These are phyloP conservation scores for Dasyornis broadbenti DNA, from an alignment of 2,113 vertebrate genomes.

Conservation along the genomic window DNA sequence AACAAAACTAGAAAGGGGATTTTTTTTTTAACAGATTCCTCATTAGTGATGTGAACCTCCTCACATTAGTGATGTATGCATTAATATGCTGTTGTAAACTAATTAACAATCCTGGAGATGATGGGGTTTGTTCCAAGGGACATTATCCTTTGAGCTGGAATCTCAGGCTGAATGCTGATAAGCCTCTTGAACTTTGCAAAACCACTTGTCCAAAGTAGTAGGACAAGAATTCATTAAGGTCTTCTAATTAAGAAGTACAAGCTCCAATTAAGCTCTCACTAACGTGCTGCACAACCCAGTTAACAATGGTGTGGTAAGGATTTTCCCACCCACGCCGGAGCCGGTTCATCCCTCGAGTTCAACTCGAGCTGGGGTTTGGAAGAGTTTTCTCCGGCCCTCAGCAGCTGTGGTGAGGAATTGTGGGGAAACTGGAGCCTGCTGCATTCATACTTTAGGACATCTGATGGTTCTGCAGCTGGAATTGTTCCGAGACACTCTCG, in stretches of 20 bases:
- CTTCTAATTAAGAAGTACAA: constrained; percentile 11
- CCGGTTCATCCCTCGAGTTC: neutral
- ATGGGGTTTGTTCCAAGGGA: neutral
- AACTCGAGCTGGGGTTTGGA: neutral
- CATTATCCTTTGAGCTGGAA: neutral
- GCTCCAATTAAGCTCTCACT: constrained; percentile 23
- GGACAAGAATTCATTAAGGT: neutral
- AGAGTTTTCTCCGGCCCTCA: neutral
- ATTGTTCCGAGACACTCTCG: neutral
- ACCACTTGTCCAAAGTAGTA: neutral
- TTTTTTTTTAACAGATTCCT: neutral
- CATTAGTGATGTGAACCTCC: neutral
- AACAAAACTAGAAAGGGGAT: neutral
- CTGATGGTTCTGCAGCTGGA: neutral
- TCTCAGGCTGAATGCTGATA: neutral
- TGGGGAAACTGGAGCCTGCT: neutral
- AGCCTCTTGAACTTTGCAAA: constrained; percentile 41
- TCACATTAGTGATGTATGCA: neutral
- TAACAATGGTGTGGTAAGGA: neutral
- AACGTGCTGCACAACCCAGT: neutral
- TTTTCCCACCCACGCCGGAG: neutral
- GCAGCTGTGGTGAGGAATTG: neutral
- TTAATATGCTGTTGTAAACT: neutral
- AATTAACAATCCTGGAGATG: neutral
- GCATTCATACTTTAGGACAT: neutral